Percentiles rank a stretch among this genome's conserved stretches.
phyloP scores from a whole-genome alignment of 2,888 invertebrate genomes.

The Thereva nobilitata region DNA sequence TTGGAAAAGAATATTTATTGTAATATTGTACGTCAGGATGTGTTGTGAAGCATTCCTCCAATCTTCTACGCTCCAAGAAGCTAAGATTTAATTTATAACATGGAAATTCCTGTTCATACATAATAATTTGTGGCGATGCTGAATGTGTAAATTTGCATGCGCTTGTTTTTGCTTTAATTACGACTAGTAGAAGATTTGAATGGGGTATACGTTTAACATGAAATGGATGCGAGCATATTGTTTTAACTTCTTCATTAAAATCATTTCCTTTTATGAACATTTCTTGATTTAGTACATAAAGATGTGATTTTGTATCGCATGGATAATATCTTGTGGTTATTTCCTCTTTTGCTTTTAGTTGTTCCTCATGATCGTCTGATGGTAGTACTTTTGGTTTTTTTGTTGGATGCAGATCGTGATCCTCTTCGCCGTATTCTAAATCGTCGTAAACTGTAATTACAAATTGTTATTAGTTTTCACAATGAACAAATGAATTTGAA shows the following conservation, averaged over 20 bases:
- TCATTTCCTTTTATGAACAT: constrained; percentile 57
- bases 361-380: constrained; percentile 58
- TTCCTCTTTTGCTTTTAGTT: constrained; percentile 53
- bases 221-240: constrained; percentile 64
- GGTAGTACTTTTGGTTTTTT: constrained; percentile 50
- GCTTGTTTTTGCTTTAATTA: constrained; percentile 64
- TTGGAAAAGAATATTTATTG: not conserved
- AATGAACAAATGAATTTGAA: not conserved
- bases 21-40: constrained; percentile 67
- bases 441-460: constrained; percentile 49
- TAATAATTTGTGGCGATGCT: constrained; percentile 61
- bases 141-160: constrained; percentile 59
- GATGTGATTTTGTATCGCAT: constrained; percentile 73
- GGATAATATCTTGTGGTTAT: constrained; percentile 58
- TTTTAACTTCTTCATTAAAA: constrained; percentile 55
- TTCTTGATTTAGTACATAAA: constrained; percentile 70
- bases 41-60: constrained; percentile 77
- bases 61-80: constrained; percentile 66
- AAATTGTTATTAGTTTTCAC: constrained; percentile 8
- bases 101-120: constrained; percentile 64
- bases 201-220: constrained; percentile 73
- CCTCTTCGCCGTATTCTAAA: constrained; percentile 59
- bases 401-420: constrained; percentile 49
- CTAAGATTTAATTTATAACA: constrained; percentile 79
- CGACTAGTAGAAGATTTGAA: constrained; percentile 78